A percentile compares a stretch with the other conserved stretches of the same genome.
phyloP scores from a whole-genome alignment of 2,113 vertebrate genomes.

The Eleginops maclovinus region DNA sequence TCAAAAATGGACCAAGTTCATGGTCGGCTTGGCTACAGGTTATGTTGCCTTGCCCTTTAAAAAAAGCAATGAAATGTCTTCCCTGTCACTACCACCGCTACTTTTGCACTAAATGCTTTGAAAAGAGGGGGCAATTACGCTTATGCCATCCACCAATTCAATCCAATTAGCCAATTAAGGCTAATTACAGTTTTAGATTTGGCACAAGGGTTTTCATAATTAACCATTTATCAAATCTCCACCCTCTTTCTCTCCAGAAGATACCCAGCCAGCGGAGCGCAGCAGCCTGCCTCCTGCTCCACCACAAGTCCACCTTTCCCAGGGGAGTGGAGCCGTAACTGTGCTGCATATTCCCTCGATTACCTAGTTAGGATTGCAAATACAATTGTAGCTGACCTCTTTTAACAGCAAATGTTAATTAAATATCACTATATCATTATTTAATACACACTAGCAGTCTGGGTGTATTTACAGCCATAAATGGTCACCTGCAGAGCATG shows the following conservation, averaged over 20 bases:
- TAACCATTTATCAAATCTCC: constrained; percentile 77
- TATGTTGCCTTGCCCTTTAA: background rate
- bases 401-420: constrained; percentile 37
- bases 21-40: constrained; percentile 5
- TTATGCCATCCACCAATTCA: constrained; percentile 74
- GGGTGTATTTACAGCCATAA: background rate
- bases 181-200: constrained; percentile 81
- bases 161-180: constrained; percentile 82
- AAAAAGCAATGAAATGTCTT: constrained; percentile 8
- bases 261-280: constrained; percentile 57
- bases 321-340: constrained; percentile 8
- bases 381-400: constrained; percentile 50
- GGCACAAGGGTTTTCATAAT: constrained; percentile 79
- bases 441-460: background rate
- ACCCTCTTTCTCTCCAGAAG: constrained; percentile 59
- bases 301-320: constrained; percentile 37
- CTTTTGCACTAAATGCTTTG: constrained; percentile 49
- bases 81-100: constrained; percentile 20
- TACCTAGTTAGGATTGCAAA: constrained; percentile 13
- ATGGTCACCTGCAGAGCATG: constrained; percentile 3
- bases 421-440: constrained; percentile 19
- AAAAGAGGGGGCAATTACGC: constrained; percentile 64
- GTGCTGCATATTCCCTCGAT: constrained; percentile 1
- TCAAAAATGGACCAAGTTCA: background rate
- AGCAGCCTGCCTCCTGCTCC: constrained; percentile 13